Evolutionary conservation across 1,140 invertebrate species (phyloP).

Genomic region (Phocides pigmalion): DNA sequence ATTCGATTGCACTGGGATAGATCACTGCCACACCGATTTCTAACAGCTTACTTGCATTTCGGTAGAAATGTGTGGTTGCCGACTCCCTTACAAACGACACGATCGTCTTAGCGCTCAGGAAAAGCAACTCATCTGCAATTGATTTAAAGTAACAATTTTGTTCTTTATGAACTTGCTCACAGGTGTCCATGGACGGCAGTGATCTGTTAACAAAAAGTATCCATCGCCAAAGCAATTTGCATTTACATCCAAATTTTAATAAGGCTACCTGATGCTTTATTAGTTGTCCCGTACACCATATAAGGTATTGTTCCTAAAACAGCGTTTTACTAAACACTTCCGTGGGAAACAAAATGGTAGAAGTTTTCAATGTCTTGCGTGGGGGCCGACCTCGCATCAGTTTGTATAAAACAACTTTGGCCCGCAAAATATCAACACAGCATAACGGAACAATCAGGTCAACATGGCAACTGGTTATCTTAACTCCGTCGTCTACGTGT

Average conservation of each 20-base stretch:
- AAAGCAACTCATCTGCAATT: no score
- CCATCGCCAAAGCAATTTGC: not conserved
- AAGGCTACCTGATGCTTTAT: not conserved
- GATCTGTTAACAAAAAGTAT: no score
- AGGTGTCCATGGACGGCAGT: no score
- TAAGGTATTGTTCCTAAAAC: constrained; percentile 46
- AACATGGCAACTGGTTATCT: constrained; percentile 51
- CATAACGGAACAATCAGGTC: constrained; percentile 38
- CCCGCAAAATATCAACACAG: constrained; percentile 53
- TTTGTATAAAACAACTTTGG: constrained; percentile 62
- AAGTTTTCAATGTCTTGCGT: constrained; percentile 58
- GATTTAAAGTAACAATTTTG: no score
- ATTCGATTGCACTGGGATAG: no score
- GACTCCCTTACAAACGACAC: no score
- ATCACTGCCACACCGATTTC: no score
- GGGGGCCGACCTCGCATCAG: constrained; percentile 62
- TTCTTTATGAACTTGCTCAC: no score
- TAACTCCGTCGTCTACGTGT: constrained; percentile 40
- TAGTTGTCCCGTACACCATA: constrained; percentile 29
- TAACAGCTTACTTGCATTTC: no score
- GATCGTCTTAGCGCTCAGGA: no score
- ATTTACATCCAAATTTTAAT: not conserved
- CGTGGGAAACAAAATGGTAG: constrained; percentile 60
- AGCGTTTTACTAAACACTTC: constrained; percentile 49
- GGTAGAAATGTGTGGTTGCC: no score